These are phyloP conservation scores for Lagopus leucura DNA, from an alignment of 2,113 vertebrate species.

Conservation along the genomic window DNA sequence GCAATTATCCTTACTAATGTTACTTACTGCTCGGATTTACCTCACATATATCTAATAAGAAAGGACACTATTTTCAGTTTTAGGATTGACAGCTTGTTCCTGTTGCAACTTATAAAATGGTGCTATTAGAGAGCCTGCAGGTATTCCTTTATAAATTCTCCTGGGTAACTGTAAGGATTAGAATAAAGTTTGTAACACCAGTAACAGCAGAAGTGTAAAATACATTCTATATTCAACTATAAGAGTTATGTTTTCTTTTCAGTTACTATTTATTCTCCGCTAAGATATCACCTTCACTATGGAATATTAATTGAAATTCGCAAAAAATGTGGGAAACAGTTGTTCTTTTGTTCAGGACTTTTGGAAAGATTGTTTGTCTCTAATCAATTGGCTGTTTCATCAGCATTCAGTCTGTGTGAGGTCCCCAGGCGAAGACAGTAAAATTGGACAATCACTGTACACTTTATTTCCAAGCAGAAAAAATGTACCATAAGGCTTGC, in stretches of 20 bases:
- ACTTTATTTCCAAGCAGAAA: neutral
- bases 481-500: neutral
- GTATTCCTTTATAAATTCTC: constrained; percentile 28
- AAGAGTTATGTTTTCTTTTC: constrained; percentile 11
- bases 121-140: neutral
- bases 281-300: neutral
- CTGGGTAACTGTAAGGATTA: constrained; percentile 9
- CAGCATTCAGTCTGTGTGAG: neutral
- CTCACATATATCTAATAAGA: neutral
- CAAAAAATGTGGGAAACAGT: constrained; percentile 14
- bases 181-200: neutral
- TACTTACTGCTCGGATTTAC: constrained; percentile 1
- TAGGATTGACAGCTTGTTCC: constrained; percentile 17
- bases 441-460: constrained; percentile 41
- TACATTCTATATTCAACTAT: constrained; percentile 17
- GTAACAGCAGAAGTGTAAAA: neutral
- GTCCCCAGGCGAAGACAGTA: constrained; percentile 46
- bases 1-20: neutral
- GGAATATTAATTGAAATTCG: constrained; percentile 49
- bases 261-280: neutral
- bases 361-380: constrained; percentile 47
- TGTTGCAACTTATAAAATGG: constrained; percentile 27
- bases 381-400: constrained; percentile 67
- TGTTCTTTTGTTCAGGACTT: constrained; percentile 31
- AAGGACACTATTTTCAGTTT: neutral